Conservation (phyloP, 2,797 vertebrate species). For the Sphenopsis melanotis region DNA sequence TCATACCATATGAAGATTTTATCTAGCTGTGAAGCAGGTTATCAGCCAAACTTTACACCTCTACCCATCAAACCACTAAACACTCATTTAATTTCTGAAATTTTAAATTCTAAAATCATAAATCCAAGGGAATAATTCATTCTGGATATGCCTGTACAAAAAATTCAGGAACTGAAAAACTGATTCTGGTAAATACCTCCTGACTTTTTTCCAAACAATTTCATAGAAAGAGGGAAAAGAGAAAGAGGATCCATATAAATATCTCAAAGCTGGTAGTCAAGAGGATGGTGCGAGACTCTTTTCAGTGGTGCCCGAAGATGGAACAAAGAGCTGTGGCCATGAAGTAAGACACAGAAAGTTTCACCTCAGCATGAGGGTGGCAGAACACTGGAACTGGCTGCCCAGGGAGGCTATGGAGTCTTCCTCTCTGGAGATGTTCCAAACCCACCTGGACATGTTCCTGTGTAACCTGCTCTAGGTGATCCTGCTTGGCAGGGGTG, state of each 20-base stretch:
- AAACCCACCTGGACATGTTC: rapidly evolving
- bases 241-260: background rate
- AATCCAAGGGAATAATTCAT: background rate
- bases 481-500: background rate
- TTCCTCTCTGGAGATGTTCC: background rate
- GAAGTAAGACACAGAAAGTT: background rate
- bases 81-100: background rate
- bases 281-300: background rate
- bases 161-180: background rate
- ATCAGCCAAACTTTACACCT: background rate
- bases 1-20: background rate
- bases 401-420: too few species aligned
- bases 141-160: background rate
- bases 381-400: background rate
- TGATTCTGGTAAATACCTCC: background rate
- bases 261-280: background rate
- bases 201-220: rapidly evolving
- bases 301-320: background rate
- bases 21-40: background rate
- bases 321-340: rapidly evolving
- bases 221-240: background rate
- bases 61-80: background rate
- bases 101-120: background rate
- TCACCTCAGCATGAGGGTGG: background rate
- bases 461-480: background rate